Conservation (phyloP, 2,797 vertebrate species). For the Oophaga sylvatica region DNA sequence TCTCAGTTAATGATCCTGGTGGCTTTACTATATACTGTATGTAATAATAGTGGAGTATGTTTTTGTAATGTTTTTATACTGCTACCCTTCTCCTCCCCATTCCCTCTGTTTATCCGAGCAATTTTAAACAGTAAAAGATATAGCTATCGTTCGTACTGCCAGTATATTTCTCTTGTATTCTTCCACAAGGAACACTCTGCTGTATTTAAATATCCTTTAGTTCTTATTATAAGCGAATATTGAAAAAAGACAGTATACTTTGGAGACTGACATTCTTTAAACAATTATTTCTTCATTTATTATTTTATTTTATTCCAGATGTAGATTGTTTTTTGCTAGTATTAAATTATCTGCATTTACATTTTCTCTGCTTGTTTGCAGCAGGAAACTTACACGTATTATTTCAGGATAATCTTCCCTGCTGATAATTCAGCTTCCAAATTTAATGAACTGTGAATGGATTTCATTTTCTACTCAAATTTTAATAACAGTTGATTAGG, state of each 20-base stretch:
- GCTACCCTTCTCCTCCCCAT: too few relatives aligned
- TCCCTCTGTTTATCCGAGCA: too few relatives aligned
- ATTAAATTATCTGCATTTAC: slow-evolving; percentile 12
- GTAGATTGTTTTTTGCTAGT: neutral
- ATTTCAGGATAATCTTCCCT: slow-evolving; percentile 30
- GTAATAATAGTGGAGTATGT: too few relatives aligned
- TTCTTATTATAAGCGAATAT: too few relatives aligned
- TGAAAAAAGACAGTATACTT: neutral
- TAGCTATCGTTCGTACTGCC: too few relatives aligned
- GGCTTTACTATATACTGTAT: too few relatives aligned
- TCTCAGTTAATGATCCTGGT: too few relatives aligned
- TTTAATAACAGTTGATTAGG: neutral
- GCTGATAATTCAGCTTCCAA: slow-evolving; percentile 37
- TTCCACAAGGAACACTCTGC: too few relatives aligned
- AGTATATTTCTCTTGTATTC: too few relatives aligned
- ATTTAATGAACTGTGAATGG: slow-evolving; percentile 28
- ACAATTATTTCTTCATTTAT: neutral
- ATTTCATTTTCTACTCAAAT: slow-evolving; percentile 20
- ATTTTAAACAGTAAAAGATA: too few relatives aligned
- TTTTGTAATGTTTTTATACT: too few relatives aligned
- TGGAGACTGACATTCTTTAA: neutral
- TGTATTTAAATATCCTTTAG: too few relatives aligned
- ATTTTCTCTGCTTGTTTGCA: neutral
- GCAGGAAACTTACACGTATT: slow-evolving; percentile 16
- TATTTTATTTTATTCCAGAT: neutral